Percentiles rank a stretch among this genome's conserved stretches.
phyloP scores from a whole-genome alignment of 1,140 invertebrate genomes.

The Aphelenchoides avenae region DNA sequence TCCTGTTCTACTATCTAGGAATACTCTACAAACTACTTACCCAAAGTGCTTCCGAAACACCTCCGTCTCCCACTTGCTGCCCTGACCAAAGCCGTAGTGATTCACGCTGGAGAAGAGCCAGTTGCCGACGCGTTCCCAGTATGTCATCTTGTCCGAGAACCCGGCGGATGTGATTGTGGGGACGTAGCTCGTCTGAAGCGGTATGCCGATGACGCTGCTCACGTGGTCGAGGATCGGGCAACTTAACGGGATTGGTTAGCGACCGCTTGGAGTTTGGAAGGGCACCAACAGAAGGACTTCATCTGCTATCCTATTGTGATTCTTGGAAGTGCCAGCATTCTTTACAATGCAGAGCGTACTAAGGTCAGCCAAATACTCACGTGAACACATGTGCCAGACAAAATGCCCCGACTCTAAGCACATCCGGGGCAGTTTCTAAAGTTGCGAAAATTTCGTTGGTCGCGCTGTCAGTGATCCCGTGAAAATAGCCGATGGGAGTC shows the following conservation, averaged over 20 bases:
- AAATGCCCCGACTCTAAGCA: no score
- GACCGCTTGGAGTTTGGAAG: no score
- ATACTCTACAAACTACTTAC: slow-evolving; percentile 21
- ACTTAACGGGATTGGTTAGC: slow-evolving; percentile 17
- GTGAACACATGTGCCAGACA: no score
- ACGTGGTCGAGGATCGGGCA: slow-evolving; percentile 24
- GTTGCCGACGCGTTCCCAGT: slow-evolving; percentile 20
- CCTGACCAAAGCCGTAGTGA: background rate
- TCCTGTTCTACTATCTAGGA: background rate
- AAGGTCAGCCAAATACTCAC: no score
- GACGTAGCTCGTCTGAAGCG: slow-evolving; percentile 29
- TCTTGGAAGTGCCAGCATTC: no score
- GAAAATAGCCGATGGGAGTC: slow-evolving; percentile 1
- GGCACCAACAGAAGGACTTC: no score
- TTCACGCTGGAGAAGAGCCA: background rate
- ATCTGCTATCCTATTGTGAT: no score
- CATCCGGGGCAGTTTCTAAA: no score
- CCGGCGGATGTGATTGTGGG: slow-evolving; percentile 17
- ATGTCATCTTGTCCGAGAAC: slow-evolving; percentile 27
- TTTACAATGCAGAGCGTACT: no score
- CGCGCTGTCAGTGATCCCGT: no score
- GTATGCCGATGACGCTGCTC: slow-evolving; percentile 17
- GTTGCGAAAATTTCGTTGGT: no score
- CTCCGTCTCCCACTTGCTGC: slow-evolving; percentile 5
- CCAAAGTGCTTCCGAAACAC: slow-evolving; percentile 29